Evolutionary conservation across 2,113 vertebrate genomes (phyloP), one percentile per base, ranked within the genome.

Genomic region (Muntiacus muntjak): DNA sequence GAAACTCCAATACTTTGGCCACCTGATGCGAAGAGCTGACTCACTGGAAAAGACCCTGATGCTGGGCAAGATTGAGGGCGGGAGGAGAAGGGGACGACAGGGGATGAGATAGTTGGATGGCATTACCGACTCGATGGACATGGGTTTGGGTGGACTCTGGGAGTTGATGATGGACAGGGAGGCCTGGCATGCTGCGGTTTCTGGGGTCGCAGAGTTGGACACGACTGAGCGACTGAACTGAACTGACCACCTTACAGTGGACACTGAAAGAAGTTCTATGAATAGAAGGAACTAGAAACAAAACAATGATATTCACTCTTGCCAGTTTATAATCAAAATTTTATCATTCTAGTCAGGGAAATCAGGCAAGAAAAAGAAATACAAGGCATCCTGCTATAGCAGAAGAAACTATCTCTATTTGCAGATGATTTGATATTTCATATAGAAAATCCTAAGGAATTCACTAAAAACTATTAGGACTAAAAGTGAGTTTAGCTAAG

Each of bases 341-440:
- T 36, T 91, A 87, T 43, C 40, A 94, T 64, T 96, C 81, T 52
- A 86, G 25, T 85, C 12, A 94, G 58, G 40, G 33, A 91, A 96
- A 94, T 86, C 40, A 90, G 26, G 47, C 17, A 86, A 86, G 10
- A 94, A 67, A 55, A 76, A 94, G 17, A 84, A 26, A 81, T 11
- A 30, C 28, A 81, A 71, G 85, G 23, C 12, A 91, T 14, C 19
- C 28, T 91, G 43, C 8, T 87, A 9, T 14, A 90, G 81, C 33
- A 94, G 83, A 79, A 96, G 57, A 86, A 94, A 91, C 13, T 40
- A 79, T n/a, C 50, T 43, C 26, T 87, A 87, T 94, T 96, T 90
- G 14, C 14, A 85, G 55, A 92, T 57, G 25, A 78, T 16, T 40
- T 64, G 25, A 84, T 45, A 25, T 21, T 84, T 55, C 33, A 92